phyloP scores from a whole-genome alignment of 92 coral and sea anemone genomes.

The Bergia sp. region DNA sequence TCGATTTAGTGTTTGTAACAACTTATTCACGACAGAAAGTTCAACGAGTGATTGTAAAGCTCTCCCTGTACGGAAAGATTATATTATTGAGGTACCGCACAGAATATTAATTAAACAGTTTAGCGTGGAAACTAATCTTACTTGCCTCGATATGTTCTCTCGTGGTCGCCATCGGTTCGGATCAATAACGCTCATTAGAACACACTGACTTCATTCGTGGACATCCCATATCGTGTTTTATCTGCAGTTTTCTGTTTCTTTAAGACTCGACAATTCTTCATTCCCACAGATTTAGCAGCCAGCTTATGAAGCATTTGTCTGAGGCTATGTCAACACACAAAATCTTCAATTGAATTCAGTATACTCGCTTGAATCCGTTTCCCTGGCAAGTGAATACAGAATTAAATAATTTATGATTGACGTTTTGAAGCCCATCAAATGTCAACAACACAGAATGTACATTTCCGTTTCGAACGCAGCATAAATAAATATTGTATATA shows the following conservation, averaged over 20 bases:
- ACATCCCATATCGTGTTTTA: background rate
- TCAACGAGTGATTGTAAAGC: background rate
- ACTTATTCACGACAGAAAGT: background rate
- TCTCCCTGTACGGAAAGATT: constrained; percentile 32
- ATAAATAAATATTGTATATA: too few relatives aligned
- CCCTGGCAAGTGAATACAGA: constrained; percentile 57
- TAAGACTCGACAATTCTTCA: background rate
- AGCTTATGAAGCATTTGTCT: background rate
- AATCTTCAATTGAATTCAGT: constrained; percentile 9
- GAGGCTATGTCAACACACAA: constrained; percentile 18
- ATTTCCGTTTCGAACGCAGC: background rate
- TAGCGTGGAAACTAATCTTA: background rate
- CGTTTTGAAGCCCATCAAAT: constrained; percentile 50
- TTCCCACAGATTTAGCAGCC: background rate
- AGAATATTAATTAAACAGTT: constrained; percentile 25
- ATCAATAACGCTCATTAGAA: constrained; percentile 15
- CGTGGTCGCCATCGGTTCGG: constrained; percentile 34
- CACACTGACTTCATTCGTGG: background rate
- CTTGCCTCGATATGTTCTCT: constrained; percentile 31
- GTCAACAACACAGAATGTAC: constrained; percentile 13
- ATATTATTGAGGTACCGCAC: constrained; percentile 8
- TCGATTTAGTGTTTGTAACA: background rate
- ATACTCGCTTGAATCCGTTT: constrained; percentile 57
- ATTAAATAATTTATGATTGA: constrained; percentile 84
- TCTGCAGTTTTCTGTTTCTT: background rate